Evolutionary conservation across 2,113 vertebrate species (phyloP).

Genomic region (Malurus alboscapulatus): DNA sequence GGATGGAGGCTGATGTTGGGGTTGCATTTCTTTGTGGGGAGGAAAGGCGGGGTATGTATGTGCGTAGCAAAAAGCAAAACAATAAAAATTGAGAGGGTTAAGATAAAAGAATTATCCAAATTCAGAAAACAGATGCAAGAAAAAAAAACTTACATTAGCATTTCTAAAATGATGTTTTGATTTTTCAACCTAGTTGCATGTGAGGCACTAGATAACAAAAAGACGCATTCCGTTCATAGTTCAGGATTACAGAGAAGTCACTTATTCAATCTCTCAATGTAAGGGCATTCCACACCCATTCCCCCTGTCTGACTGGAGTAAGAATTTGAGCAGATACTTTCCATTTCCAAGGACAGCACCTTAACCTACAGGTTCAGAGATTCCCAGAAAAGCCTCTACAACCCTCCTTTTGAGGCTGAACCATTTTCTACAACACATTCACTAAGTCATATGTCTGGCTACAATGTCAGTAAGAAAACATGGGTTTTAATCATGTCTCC

Average conservation of each 20-base stretch:
- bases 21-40: not conserved
- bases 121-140: not conserved
- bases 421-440: not conserved
- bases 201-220: not conserved
- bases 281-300: not conserved
- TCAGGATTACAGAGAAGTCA: not conserved
- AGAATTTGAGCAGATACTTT: not conserved
- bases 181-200: not conserved
- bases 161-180: not conserved
- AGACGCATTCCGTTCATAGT: not conserved
- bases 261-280: not conserved
- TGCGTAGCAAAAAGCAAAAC: not conserved
- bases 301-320: not conserved
- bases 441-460: not conserved
- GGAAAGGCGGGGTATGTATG: fast-evolving
- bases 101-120: not conserved
- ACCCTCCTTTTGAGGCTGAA: not conserved
- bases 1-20: not conserved
- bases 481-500: not conserved
- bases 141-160: not conserved
- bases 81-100: not conserved
- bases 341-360: not conserved
- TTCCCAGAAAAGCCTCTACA: not conserved
- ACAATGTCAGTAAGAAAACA: not conserved
- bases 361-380: not conserved